These are phyloP conservation scores for Pammene aurita DNA, from an alignment of 2,888 invertebrate genomes.

Conservation along the genomic window DNA sequence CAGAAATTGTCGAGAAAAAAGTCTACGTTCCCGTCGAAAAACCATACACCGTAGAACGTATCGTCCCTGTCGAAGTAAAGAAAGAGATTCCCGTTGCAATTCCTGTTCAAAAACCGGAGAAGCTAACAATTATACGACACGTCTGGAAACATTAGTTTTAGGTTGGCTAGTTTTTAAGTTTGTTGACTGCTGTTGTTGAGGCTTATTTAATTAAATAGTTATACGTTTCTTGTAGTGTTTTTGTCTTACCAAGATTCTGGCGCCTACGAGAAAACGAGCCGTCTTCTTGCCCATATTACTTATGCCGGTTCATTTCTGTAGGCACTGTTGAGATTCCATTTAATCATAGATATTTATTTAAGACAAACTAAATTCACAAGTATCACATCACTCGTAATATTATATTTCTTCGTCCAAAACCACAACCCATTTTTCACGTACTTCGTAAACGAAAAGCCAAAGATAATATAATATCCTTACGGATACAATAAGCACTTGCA, in stretches of 20 bases:
- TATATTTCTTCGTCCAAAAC: too few relatives aligned
- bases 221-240: conserved; percentile 10
- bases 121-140: conserved; percentile 58
- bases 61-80: conserved; percentile 51
- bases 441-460: too few relatives aligned
- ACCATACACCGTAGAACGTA: conserved; percentile 54
- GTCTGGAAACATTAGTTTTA: conserved; percentile 60
- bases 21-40: conserved; percentile 56
- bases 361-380: background rate
- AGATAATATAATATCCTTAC: too few relatives aligned
- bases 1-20: conserved; percentile 52
- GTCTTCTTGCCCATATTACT: background rate
- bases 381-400: background rate
- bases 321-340: conserved; percentile 5
- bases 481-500: too few relatives aligned
- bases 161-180: conserved; percentile 42
- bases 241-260: conserved; percentile 13
- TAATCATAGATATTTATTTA: too few relatives aligned
- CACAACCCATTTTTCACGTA: too few relatives aligned
- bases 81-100: conserved; percentile 52
- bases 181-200: conserved; percentile 46
- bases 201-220: conserved; percentile 43
- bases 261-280: conserved; percentile 17
- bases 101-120: conserved; percentile 53
- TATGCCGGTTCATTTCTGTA: background rate